Conservation (phyloP, 2,797 vertebrate genomes). For the Coreius guichenoti region DNA sequence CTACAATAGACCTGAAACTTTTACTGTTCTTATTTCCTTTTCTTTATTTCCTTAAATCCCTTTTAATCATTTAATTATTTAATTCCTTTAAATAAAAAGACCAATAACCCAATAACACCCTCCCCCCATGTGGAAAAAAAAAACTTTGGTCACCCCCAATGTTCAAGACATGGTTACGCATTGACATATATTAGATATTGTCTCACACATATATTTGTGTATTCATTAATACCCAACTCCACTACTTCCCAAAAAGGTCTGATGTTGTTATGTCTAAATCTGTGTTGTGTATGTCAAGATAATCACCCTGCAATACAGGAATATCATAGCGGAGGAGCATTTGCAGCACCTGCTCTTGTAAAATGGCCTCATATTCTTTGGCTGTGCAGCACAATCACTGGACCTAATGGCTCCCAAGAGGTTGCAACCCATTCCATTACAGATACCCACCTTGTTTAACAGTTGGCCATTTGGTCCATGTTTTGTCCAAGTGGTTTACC, state of each 20-base stretch:
- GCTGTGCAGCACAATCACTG: background rate
- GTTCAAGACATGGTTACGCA: background rate
- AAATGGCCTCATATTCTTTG: slow-evolving; percentile 28
- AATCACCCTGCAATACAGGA: background rate
- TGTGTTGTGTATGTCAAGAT: background rate
- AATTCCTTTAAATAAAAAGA: too few species aligned
- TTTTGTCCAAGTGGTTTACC: slow-evolving; percentile 45
- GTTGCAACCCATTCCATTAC: slow-evolving; percentile 9
- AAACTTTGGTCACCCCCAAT: background rate
- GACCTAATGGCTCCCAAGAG: slow-evolving; percentile 29
- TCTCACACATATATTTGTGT: background rate
- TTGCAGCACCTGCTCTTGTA: background rate
- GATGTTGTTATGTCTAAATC: background rate
- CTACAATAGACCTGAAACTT: too few species aligned
- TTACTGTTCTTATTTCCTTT: too few species aligned
- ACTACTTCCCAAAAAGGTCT: background rate
- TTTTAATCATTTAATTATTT: too few species aligned
- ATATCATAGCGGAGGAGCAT: background rate
- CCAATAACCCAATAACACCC: too few species aligned
- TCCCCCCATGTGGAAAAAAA: too few species aligned
- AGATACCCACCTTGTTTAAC: slow-evolving; percentile 17
- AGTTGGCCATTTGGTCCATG: slow-evolving; percentile 17
- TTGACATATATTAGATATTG: background rate
- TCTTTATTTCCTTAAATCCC: too few species aligned
- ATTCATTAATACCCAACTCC: background rate